Evolutionary conservation across 2,888 invertebrate species (phyloP).

Genomic region (Phragmatobia fuliginosa): DNA sequence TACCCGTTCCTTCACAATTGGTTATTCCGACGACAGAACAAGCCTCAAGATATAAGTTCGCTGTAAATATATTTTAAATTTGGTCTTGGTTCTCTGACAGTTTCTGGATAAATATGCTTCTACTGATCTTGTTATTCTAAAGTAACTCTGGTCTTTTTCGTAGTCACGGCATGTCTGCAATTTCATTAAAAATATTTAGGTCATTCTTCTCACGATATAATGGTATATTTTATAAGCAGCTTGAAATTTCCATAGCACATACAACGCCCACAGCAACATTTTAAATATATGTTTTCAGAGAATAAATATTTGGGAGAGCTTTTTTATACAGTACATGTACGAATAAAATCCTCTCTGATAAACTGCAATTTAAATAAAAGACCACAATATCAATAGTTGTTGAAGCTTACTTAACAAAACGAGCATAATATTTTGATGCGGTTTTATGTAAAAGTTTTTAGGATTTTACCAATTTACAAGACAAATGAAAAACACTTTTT

Average conservation of each 20-base stretch:
- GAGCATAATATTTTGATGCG: slow-evolving; percentile 34
- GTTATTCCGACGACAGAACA: too few species aligned
- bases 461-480: slow-evolving; percentile 20
- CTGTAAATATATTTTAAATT: too few species aligned
- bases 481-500: slow-evolving; percentile 1
- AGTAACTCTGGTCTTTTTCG: not conserved
- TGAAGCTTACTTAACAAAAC: slow-evolving; percentile 31
- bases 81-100: too few species aligned
- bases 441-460: slow-evolving; percentile 38
- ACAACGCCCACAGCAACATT: not conserved
- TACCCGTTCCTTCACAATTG: too few species aligned
- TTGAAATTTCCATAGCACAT: not conserved
- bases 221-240: not conserved
- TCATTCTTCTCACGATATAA: not conserved
- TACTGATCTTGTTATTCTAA: too few species aligned
- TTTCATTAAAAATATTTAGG: not conserved
- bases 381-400: not conserved
- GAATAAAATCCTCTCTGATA: not conserved
- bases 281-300: not conserved
- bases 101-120: too few species aligned
- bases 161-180: not conserved
- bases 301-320: not conserved
- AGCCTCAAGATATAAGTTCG: too few species aligned
- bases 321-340: slow-evolving; percentile 5
- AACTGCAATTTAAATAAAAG: slow-evolving; percentile 13